Conservation (phyloP, 2,113 vertebrate genomes). For the Onychorhynchus coronatus region DNA sequence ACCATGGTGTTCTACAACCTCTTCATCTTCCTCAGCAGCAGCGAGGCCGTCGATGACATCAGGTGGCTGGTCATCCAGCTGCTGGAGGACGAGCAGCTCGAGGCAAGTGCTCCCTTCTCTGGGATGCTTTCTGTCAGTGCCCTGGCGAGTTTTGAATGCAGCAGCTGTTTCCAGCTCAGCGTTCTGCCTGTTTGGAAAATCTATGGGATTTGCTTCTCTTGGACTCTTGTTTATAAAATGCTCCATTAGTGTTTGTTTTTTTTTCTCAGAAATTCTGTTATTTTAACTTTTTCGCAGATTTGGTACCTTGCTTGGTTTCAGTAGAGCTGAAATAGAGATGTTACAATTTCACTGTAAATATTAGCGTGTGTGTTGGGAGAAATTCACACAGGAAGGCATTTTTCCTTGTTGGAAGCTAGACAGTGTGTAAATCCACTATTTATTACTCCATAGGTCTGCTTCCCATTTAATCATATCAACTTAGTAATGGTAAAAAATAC, state of each 20-base stretch:
- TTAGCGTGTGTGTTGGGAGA: not conserved
- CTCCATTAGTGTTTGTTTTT: not conserved
- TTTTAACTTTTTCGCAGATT: not conserved
- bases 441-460: not conserved
- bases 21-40: constrained; percentile 91
- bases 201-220: not conserved
- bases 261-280: not conserved
- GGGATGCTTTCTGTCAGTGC: not conserved
- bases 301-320: not conserved
- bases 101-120: constrained; percentile 74
- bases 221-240: not conserved
- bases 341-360: not conserved
- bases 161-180: not conserved
- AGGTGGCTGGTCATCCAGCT: constrained; percentile 85
- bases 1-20: constrained; percentile 99
- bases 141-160: not conserved
- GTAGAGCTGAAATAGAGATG: not conserved
- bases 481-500: not conserved
- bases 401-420: no score
- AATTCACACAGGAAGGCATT: no score
- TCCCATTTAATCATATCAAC: not conserved
- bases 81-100: constrained; percentile 93
- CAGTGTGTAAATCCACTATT: not conserved
- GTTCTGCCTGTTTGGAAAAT: not conserved
- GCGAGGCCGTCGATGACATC: constrained; percentile 82